Percentiles rank a stretch among this genome's conserved stretches.
Evolutionary conservation across 37 sponge, comb jelly and placozoan genomes (phyloP).

Genomic region (Ianthella basta): DNA sequence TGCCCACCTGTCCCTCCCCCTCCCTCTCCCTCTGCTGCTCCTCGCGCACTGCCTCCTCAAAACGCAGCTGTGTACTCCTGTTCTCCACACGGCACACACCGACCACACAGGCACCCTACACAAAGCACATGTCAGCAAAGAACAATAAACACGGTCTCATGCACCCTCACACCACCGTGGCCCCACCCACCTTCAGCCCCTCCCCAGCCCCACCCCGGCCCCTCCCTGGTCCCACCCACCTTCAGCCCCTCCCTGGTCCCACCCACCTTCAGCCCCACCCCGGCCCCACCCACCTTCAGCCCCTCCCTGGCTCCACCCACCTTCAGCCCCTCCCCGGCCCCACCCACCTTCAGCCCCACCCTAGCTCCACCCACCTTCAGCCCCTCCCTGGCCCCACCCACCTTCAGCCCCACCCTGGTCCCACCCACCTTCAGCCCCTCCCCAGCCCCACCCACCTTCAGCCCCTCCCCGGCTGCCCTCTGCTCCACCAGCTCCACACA

Average conservation of each 20-base stretch:
- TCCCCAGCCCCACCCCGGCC: too few relatives aligned
- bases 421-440: slow-evolving; percentile 19
- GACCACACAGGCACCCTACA: not conserved
- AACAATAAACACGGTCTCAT: not conserved
- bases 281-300: too few relatives aligned
- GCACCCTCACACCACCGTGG: not conserved
- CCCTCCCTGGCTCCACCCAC: too few relatives aligned
- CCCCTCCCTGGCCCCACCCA: too few relatives aligned
- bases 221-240: too few relatives aligned
- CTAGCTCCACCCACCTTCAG: too few relatives aligned
- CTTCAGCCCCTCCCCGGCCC: too few relatives aligned
- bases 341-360: too few relatives aligned
- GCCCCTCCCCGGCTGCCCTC: slow-evolving; percentile 52
- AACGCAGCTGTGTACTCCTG: not conserved
- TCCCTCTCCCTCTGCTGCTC: not conserved
- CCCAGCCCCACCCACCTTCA: slow-evolving; percentile 53
- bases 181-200: slow-evolving; percentile 32
- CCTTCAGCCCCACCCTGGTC: slow-evolving; percentile 8
- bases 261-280: too few relatives aligned
- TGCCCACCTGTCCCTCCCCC: not conserved
- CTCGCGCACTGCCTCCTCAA: slow-evolving; percentile 3
- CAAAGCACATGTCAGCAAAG: not conserved
- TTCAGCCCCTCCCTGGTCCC: too few relatives aligned
- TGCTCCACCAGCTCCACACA: slow-evolving; percentile 69
- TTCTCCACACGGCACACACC: slow-evolving; percentile 13